phyloP scores from a whole-genome alignment of 2,113 vertebrate genomes.

The Gadus macrocephalus region DNA sequence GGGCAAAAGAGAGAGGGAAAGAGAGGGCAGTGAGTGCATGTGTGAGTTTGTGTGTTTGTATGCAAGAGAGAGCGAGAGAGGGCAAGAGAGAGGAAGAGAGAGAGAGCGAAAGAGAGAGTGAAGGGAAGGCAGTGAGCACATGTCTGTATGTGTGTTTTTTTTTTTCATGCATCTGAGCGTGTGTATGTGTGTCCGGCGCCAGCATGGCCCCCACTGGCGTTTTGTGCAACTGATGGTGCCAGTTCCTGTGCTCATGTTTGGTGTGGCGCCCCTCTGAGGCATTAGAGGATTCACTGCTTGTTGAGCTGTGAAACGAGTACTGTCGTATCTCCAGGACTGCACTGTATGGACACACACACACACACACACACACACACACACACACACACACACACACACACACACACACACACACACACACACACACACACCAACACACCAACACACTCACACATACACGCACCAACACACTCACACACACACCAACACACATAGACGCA shows the following conservation, averaged over 20 bases:
- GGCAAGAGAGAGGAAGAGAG: constrained; percentile 12
- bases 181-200: neutral
- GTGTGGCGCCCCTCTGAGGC: too few species aligned
- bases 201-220: neutral
- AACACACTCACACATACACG: neutral
- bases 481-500: neutral
- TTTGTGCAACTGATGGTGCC: too few species aligned
- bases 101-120: too few species aligned
- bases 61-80: too few species aligned
- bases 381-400: neutral
- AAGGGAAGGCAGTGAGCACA: neutral
- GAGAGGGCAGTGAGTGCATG: neutral
- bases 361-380: neutral
- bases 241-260: too few species aligned
- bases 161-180: neutral
- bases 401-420: neutral
- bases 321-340: too few species aligned
- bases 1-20: constrained; percentile 11
- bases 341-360: neutral
- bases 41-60: too few species aligned
- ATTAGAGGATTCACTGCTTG: too few species aligned
- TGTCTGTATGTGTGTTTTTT: neutral
- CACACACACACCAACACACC: neutral
- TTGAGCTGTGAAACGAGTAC: too few species aligned
- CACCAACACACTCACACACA: neutral